phyloP scores from a whole-genome alignment of 1,140 invertebrate genomes.

The Mycetomoellerius zeteki region DNA sequence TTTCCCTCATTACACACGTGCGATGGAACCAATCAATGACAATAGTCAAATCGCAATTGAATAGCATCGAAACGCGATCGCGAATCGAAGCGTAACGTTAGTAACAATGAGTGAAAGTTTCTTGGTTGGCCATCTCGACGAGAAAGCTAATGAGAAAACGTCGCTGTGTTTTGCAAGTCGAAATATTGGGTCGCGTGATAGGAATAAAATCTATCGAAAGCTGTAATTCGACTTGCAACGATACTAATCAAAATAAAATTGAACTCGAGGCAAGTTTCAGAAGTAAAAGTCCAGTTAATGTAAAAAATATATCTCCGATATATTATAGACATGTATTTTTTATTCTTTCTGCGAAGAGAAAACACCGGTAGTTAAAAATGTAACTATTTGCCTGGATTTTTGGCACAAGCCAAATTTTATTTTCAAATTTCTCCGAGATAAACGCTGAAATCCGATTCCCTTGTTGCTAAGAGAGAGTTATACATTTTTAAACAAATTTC shows the following conservation, averaged over 20 bases:
- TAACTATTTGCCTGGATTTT: too few relatives aligned
- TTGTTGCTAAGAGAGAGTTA: too few relatives aligned
- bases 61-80: conserved; percentile 3
- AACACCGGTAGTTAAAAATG: not conserved
- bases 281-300: not conserved
- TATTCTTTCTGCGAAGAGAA: not conserved
- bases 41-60: conserved; percentile 21
- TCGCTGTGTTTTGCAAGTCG: conserved; percentile 44
- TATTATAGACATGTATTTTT: not conserved
- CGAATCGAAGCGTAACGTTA: conserved; percentile 69
- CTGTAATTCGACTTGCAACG: not conserved
- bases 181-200: conserved; percentile 16
- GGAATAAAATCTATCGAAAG: not conserved
- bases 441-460: too few relatives aligned
- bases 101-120: conserved; percentile 75
- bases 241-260: not conserved
- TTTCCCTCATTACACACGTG: not conserved
- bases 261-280: not conserved
- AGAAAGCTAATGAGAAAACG: conserved; percentile 73
- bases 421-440: too few relatives aligned
- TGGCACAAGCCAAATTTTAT: too few relatives aligned
- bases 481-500: too few relatives aligned
- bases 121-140: conserved; percentile 43
- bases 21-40: not conserved
- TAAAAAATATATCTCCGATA: not conserved